These are phyloP conservation scores for Belgica antarctica DNA, from an alignment of 2,888 invertebrate genomes.

Conservation along the genomic window DNA sequence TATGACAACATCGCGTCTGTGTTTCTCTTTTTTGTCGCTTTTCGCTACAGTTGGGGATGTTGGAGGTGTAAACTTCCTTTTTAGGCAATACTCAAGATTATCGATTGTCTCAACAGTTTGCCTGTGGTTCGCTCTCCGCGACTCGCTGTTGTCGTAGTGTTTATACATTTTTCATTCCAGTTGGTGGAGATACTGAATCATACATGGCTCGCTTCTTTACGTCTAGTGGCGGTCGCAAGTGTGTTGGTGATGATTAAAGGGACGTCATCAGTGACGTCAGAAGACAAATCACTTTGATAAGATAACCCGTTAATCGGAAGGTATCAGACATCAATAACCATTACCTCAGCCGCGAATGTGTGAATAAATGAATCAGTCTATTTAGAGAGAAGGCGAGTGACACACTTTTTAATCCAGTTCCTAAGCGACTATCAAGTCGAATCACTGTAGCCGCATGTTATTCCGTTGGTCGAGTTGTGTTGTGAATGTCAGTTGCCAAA, in stretches of 20 bases:
- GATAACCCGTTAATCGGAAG: too few species aligned
- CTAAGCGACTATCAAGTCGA: too few species aligned
- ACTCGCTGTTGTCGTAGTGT: neutral
- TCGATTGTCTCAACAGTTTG: slow-evolving; percentile 42
- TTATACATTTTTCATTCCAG: neutral
- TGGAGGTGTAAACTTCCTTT: slow-evolving; percentile 44
- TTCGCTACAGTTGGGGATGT: slow-evolving; percentile 26
- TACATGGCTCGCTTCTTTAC: neutral
- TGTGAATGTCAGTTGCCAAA: too few species aligned
- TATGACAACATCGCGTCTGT: slow-evolving; percentile 25
- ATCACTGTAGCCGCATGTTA: neutral
- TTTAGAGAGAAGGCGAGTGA: too few species aligned
- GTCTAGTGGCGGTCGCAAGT: too few species aligned
- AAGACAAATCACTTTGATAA: too few species aligned
- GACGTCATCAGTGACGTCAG: too few species aligned
- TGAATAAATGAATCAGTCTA: too few species aligned
- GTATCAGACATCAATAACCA: too few species aligned
- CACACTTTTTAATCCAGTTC: too few species aligned
- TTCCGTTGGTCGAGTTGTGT: slow-evolving; percentile 1
- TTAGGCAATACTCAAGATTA: slow-evolving; percentile 43
- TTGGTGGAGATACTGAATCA: slow-evolving; percentile 13
- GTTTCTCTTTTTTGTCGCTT: neutral
- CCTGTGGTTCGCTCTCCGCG: slow-evolving; percentile 1
- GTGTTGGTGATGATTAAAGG: too few species aligned
- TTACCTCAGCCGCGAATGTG: too few species aligned